Conservation (phyloP, 2,113 vertebrate species). For the Fukomys damarensis region DNA sequence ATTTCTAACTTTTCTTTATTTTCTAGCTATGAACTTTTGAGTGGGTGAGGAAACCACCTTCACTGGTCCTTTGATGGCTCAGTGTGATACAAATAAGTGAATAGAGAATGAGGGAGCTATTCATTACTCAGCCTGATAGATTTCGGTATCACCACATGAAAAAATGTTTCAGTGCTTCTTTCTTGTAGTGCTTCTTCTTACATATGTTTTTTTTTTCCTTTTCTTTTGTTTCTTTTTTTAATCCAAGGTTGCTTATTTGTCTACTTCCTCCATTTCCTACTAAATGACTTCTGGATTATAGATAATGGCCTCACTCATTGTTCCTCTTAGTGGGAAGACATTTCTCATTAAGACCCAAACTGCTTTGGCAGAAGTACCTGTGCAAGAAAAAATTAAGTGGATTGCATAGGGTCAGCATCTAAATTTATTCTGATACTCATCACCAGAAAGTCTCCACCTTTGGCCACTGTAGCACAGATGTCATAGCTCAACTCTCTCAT, state of each 20-base stretch:
- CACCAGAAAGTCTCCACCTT: not conserved
- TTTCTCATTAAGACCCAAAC: constrained; percentile 34
- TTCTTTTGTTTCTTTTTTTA: too few relatives aligned
- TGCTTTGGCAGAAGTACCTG: not conserved
- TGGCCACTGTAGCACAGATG: not conserved
- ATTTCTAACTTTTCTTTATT: not conserved
- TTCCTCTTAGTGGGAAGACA: not conserved
- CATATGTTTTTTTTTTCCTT: not conserved
- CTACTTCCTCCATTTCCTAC: not conserved
- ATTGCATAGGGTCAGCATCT: not conserved
- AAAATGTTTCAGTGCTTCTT: not conserved
- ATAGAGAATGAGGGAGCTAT: not conserved
- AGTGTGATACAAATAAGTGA: not conserved
- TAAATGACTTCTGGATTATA: not conserved
- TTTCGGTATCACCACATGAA: not conserved
- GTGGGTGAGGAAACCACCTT: not conserved
- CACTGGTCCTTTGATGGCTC: not conserved
- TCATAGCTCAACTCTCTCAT: not conserved
- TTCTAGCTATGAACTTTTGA: not conserved
- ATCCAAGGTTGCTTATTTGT: not conserved
- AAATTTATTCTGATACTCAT: not conserved
- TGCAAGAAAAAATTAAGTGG: not conserved
- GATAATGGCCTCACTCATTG: constrained; percentile 1
- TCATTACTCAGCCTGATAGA: not conserved
- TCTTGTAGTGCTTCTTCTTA: not conserved